Evolutionary conservation across 2,113 vertebrate species (phyloP).

Genomic region (Archocentrus centrarchus): DNA sequence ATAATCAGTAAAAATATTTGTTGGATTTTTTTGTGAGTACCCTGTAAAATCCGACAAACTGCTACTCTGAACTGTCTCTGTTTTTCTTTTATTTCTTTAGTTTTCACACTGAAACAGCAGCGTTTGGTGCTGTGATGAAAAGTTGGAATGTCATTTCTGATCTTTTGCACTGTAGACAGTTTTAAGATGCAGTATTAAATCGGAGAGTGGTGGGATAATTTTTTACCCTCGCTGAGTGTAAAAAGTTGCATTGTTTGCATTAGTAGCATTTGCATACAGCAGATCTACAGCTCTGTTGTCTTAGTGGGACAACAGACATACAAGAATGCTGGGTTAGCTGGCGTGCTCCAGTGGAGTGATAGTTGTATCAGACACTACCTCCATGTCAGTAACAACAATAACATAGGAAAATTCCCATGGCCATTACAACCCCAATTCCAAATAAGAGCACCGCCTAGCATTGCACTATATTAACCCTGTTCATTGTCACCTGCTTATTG

Average conservation of each 20-base stretch:
- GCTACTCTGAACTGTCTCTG: background rate
- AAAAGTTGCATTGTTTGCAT: background rate
- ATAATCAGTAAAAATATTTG: fast-evolving
- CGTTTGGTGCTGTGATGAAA: background rate
- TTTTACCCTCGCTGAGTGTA: background rate
- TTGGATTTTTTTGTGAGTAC: fast-evolving
- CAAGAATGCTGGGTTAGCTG: too few species aligned
- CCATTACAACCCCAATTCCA: too few species aligned
- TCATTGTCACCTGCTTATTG: too few species aligned
- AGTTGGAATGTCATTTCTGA: background rate
- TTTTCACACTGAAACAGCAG: fast-evolving
- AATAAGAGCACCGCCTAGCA: too few species aligned
- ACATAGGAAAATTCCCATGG: too few species aligned
- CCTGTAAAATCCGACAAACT: background rate
- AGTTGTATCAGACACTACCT: too few species aligned
- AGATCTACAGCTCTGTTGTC: too few species aligned
- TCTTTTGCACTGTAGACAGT: background rate
- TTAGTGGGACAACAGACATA: too few species aligned
- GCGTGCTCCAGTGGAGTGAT: too few species aligned
- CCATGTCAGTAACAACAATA: too few species aligned
- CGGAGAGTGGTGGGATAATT: fast-evolving
- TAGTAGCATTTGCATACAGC: background rate
- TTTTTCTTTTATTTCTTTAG: too few species aligned
- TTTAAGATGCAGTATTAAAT: background rate
- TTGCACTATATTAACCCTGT: too few species aligned